A percentile compares a stretch with the other conserved stretches of the same genome.
These are phyloP conservation scores for Blastobasis adustella DNA, from an alignment of 2,888 invertebrate species.

Conservation along the genomic window DNA sequence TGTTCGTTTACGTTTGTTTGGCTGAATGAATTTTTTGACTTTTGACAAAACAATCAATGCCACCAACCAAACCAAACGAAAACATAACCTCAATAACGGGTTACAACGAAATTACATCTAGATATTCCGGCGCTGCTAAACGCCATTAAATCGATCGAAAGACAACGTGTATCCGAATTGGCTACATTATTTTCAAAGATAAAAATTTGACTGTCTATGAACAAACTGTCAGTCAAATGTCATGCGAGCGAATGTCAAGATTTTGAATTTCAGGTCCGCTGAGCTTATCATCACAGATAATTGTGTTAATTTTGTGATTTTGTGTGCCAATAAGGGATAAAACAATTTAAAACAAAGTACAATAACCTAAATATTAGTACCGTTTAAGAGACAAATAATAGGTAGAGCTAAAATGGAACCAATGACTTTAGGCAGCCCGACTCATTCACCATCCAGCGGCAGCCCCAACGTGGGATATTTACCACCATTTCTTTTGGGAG, in stretches of 20 bases:
- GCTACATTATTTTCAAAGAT: not conserved
- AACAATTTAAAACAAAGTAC: not conserved
- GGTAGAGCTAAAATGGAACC: slow-evolving; percentile 80
- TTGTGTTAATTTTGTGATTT: too few species aligned
- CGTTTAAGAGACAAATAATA: not conserved
- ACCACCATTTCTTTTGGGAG: slow-evolving; percentile 86
- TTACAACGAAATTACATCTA: too few species aligned
- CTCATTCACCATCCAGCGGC: slow-evolving; percentile 81
- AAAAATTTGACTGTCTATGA: too few species aligned
- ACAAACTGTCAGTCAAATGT: too few species aligned
- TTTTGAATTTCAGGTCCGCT: too few species aligned
- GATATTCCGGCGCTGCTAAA: too few species aligned
- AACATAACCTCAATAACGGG: too few species aligned
- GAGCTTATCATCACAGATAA: too few species aligned
- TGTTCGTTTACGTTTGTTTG: slow-evolving; percentile 62
- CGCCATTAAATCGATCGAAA: too few species aligned
- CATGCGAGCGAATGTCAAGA: too few species aligned
- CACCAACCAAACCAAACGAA: too few species aligned
- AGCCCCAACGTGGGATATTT: slow-evolving; percentile 81
- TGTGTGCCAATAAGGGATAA: too few species aligned
- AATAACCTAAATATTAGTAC: not conserved
- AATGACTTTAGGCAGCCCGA: slow-evolving; percentile 87
- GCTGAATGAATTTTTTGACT: slow-evolving; percentile 40
- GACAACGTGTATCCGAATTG: not conserved
- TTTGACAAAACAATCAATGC: slow-evolving; percentile 8